A percentile compares a stretch with the other conserved stretches of the same genome.
Evolutionary conservation across 2,888 invertebrate genomes (phyloP).

Genomic region (Meta bourneti): DNA sequence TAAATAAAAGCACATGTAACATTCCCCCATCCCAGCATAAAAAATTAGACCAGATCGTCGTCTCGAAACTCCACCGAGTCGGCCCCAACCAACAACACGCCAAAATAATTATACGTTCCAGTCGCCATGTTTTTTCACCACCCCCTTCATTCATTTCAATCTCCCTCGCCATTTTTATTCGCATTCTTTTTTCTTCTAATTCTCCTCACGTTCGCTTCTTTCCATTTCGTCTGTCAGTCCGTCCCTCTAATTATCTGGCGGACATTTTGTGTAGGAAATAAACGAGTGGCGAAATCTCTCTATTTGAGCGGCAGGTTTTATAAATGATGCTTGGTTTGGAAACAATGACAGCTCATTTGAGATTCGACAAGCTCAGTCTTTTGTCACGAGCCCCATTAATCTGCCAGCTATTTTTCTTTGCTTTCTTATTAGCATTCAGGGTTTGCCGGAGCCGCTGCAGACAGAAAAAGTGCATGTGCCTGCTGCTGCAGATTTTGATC

Average conservation of each 20-base stretch:
- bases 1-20: slow-evolving; percentile 9
- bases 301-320: slow-evolving; percentile 74
- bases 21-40: neutral
- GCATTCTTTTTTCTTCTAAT: slow-evolving; percentile 29
- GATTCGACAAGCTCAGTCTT: slow-evolving; percentile 76
- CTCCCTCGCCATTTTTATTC: slow-evolving; percentile 33
- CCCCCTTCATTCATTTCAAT: slow-evolving; percentile 72
- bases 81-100: slow-evolving; percentile 55
- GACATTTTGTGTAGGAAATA: slow-evolving; percentile 70
- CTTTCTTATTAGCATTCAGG: slow-evolving; percentile 72
- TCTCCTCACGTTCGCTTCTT: slow-evolving; percentile 60
- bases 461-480: slow-evolving; percentile 25
- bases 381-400: slow-evolving; percentile 76
- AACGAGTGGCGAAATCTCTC: slow-evolving; percentile 76
- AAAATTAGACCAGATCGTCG: slow-evolving; percentile 36
- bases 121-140: slow-evolving; percentile 63
- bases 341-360: slow-evolving; percentile 76
- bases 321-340: slow-evolving; percentile 73
- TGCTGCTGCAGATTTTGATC: slow-evolving; percentile 29
- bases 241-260: slow-evolving; percentile 74
- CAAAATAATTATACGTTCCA: slow-evolving; percentile 65
- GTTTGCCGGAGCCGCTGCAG: slow-evolving; percentile 58
- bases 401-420: slow-evolving; percentile 73
- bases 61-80: slow-evolving; percentile 43
- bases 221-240: slow-evolving; percentile 74